Conservation (phyloP, 2,113 vertebrate genomes). For the Nerophis lumbriciformis region DNA sequence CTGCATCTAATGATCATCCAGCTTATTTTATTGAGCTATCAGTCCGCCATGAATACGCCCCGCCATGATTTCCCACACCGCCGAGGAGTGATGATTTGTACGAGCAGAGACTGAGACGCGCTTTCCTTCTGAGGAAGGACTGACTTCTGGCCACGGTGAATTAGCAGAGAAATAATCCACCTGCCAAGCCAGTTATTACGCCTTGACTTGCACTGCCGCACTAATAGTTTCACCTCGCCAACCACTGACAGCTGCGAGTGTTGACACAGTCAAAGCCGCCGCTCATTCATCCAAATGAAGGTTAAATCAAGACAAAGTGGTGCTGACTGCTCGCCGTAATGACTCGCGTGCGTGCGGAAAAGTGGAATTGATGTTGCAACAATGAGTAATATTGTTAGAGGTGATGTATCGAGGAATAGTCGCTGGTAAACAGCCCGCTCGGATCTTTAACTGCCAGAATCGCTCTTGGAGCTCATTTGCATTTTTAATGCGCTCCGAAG, state of each 20-base stretch:
- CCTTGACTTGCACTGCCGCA: not conserved
- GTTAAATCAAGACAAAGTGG: not conserved
- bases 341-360: not conserved
- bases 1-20: not conserved
- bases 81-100: not conserved
- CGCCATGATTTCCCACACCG: constrained; percentile 1
- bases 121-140: not conserved
- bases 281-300: not conserved
- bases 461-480: not conserved
- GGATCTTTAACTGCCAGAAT: not conserved
- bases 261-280: not conserved
- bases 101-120: not conserved
- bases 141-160: not conserved
- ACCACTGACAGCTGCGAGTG: not conserved
- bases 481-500: no score
- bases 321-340: not conserved
- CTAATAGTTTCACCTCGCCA: no score
- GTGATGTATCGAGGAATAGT: not conserved
- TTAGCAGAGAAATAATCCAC: not conserved
- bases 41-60: not conserved
- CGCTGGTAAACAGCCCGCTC: not conserved
- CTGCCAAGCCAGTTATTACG: not conserved
- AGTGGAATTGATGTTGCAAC: not conserved
- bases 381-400: not conserved
- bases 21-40: constrained; percentile 5